A percentile compares a stretch with the other conserved stretches of the same genome.
These are phyloP conservation scores for Calvadosia cruxmelitensis DNA, from an alignment of 30 jellyfish, hydroid and myxozoan genomes.

Conservation along the genomic window DNA sequence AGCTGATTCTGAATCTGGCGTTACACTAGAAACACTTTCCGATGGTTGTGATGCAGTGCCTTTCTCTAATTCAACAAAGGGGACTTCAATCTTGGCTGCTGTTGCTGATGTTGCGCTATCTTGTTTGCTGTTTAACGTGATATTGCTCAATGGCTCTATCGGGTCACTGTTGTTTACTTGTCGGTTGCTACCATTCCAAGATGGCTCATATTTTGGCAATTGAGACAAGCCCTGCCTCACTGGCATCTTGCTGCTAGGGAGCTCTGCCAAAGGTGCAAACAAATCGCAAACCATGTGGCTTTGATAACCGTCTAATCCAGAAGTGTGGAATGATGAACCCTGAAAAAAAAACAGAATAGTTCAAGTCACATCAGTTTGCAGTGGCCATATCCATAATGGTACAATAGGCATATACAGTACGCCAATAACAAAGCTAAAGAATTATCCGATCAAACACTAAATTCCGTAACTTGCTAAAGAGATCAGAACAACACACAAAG, in stretches of 20 bases:
- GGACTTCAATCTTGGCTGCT: background rate
- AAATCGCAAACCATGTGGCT: conserved; percentile 44
- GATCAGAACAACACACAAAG: too few relatives aligned
- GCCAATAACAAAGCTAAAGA: too few relatives aligned
- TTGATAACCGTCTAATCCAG: conserved; percentile 22
- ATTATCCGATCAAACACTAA: too few relatives aligned
- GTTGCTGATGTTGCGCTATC: background rate
- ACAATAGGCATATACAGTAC: too few relatives aligned
- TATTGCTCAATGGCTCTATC: too few relatives aligned
- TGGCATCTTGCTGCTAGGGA: conserved; percentile 22
- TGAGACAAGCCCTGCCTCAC: background rate
- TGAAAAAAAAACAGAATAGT: too few relatives aligned
- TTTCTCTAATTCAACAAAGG: background rate
- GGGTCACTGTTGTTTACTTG: background rate
- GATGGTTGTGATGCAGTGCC: background rate
- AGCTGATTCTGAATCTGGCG: conserved; percentile 16
- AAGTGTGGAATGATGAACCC: conserved; percentile 24
- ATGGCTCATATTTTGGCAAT: background rate
- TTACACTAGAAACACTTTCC: conserved; percentile 1
- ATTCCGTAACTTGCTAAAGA: too few relatives aligned
- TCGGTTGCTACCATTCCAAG: background rate
- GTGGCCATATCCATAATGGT: too few relatives aligned
- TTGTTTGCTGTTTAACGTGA: background rate
- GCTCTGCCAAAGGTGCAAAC: conserved; percentile 23
- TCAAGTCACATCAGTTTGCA: too few relatives aligned